Conservation (phyloP, 2,797 vertebrate species). For the Myotis myotis region DNA sequence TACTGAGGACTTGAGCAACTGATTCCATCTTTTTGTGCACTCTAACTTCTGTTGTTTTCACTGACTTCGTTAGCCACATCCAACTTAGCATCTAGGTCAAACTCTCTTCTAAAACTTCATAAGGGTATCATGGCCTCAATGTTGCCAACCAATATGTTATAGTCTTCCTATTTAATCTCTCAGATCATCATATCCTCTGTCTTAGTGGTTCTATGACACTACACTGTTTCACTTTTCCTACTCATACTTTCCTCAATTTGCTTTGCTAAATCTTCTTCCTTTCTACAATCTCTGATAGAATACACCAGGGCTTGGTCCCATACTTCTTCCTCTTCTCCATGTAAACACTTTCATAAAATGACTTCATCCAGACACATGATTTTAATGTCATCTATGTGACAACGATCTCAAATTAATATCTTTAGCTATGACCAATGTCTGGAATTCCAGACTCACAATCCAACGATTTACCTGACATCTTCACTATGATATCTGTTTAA, state of each 20-base stretch:
- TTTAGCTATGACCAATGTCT: neutral
- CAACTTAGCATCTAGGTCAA: neutral
- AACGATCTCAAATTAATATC: neutral
- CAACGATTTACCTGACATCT: neutral
- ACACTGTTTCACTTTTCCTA: neutral
- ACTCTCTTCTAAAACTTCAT: neutral
- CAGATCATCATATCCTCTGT: neutral
- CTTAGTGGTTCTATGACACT: neutral
- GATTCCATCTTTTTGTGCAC: neutral
- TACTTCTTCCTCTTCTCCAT: neutral
- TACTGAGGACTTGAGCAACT: neutral
- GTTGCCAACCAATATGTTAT: neutral
- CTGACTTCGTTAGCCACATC: neutral
- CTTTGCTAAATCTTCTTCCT: neutral
- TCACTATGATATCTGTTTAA: neutral
- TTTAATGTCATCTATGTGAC: neutral
- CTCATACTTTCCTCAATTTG: neutral
- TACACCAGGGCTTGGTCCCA: neutral
- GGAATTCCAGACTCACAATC: neutral
- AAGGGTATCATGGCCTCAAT: neutral
- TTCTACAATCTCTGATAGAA: neutral
- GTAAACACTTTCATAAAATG: neutral
- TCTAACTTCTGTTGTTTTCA: neutral
- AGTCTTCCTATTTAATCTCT: neutral
- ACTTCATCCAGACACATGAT: neutral